Evolutionary conservation across 2,113 vertebrate genomes (phyloP).

Genomic region (Tachuris rubrigastra): DNA sequence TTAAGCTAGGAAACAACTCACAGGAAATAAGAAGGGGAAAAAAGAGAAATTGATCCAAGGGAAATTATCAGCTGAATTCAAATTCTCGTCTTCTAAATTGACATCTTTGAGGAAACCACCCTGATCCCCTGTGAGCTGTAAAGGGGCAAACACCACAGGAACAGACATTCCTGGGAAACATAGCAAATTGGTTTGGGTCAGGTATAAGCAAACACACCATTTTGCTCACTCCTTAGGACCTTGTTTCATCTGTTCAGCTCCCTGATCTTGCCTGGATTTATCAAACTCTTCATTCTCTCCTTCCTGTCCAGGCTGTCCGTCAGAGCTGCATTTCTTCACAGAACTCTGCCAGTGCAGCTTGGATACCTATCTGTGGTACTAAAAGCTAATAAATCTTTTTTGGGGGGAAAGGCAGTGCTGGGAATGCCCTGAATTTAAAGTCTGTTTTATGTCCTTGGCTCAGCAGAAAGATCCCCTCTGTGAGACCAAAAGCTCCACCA

Average conservation of each 20-base stretch:
- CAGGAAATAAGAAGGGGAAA: background rate
- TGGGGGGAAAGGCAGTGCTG: conserved; percentile 1
- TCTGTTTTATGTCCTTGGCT: background rate
- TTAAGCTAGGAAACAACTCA: background rate
- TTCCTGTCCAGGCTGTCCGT: background rate
- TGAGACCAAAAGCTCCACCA: background rate
- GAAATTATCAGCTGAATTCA: background rate
- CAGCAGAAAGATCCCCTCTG: background rate
- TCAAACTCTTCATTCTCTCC: background rate
- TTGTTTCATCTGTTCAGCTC: background rate
- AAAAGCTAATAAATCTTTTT: conserved; percentile 36
- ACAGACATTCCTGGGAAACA: background rate
- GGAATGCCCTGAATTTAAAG: conserved; percentile 28
- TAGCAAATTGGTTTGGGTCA: background rate
- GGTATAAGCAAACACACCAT: background rate
- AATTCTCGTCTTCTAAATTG: background rate
- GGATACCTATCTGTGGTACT: conserved; percentile 30
- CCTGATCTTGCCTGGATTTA: background rate
- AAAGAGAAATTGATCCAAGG: background rate
- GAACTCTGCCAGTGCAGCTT: background rate
- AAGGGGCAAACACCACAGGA: background rate
- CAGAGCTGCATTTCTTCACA: background rate
- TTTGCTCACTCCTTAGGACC: background rate
- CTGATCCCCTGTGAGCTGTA: background rate
- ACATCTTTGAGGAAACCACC: background rate